Evolutionary conservation across 2,888 invertebrate species (phyloP), one percentile per base, ranked within the genome.

Genomic region (Trimorus sp.): DNA sequence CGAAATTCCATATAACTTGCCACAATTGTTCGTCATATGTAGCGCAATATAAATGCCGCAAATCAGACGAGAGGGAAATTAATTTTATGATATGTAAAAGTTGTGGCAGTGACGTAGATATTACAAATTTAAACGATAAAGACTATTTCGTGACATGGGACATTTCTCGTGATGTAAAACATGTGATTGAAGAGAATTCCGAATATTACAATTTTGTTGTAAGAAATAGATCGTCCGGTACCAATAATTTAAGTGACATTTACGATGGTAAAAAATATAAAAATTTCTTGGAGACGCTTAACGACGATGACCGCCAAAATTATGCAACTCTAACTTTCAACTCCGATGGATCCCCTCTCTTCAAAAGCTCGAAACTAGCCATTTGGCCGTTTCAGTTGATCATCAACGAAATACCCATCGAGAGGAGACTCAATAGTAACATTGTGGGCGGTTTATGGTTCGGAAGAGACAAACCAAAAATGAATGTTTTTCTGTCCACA

Each of bases 251-350:
- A 9, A 53, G 49, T 14, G 83, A 84, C 60, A 79, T 82, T 40
- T 79, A 82, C 40, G 79, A 84, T 53, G 81, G 83, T 4, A 76
- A 77, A 36, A 62, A 73, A 51, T 84, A 82, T n/a, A 36, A 65
- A 38, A 65, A 26, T 84, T 84, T 45, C 53, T 77, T 11, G 53
- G 74, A 16, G 60, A 15, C 11, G 26, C 60, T 82, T n/a, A 49
- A 48, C n/a, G 7, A 15, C 54, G 73, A 68, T n/a, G 62, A 66
- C 48, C 53, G 63, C 26, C n/a, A 79, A 16, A 42, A 53, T 14
- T 81, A 81, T 53, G 79, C 76, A 16, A 79, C 83, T 1, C 14
- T 59, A 5, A 69, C 65, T n/a, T 84, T 84, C 36, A 82, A 84
- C 68, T 60, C 79, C 0, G 81, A 84, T 65, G 74, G 71, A 42